These are phyloP conservation scores for Gonatopus flavifemur DNA, from an alignment of 1,140 invertebrate genomes.

Conservation along the genomic window DNA sequence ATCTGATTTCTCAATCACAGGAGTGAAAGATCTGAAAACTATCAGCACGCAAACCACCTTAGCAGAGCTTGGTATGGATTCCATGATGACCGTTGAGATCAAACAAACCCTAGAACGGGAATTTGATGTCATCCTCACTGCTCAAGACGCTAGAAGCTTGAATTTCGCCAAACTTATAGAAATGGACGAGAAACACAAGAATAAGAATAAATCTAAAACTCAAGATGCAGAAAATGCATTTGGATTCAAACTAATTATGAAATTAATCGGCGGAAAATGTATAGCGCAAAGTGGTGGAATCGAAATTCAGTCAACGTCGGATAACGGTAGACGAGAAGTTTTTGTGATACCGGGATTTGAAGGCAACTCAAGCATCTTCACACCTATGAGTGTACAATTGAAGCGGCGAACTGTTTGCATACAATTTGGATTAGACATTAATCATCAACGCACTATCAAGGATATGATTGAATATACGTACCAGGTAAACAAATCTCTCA, in stretches of 20 bases:
- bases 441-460: constrained; percentile 21
- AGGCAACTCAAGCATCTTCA: constrained; percentile 59
- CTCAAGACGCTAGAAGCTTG: constrained; percentile 71
- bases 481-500: constrained; percentile 38
- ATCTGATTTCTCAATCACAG: constrained; percentile 25
- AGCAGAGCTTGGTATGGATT: constrained; percentile 79
- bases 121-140: constrained; percentile 69
- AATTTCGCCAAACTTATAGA: constrained; percentile 61
- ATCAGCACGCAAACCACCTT: constrained; percentile 67
- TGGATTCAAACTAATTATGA: constrained; percentile 46
- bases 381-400: constrained; percentile 56
- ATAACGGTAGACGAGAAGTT: constrained; percentile 43
- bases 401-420: constrained; percentile 64
- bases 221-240: constrained; percentile 13
- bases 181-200: constrained; percentile 37
- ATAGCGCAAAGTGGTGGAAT: constrained; percentile 33
- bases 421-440: constrained; percentile 52
- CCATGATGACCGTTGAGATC: constrained; percentile 80
- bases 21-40: constrained; percentile 58
- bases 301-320: constrained; percentile 36
- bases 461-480: constrained; percentile 47
- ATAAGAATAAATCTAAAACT: constrained; percentile 22
- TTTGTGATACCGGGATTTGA: constrained; percentile 75
- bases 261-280: constrained; percentile 34
- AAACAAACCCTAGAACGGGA: constrained; percentile 76